phyloP scores from a whole-genome alignment of 2,888 invertebrate species.

The Phlogophora meticulosa region DNA sequence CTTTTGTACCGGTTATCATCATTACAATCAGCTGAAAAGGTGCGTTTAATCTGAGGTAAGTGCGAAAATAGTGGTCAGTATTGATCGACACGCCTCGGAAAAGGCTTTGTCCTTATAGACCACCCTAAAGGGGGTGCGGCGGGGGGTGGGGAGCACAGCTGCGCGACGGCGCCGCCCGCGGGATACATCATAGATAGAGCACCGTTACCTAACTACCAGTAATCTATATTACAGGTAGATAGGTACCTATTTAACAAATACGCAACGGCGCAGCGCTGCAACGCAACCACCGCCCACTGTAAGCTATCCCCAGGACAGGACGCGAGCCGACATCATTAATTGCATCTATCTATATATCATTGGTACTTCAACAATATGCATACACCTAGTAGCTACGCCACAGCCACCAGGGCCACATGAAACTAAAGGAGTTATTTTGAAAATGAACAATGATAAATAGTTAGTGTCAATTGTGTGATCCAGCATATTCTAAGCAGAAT shows the following conservation, averaged over 20 bases:
- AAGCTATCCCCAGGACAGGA: not conserved
- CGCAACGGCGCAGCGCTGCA: not conserved
- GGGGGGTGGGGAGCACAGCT: not conserved
- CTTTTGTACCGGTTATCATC: not conserved
- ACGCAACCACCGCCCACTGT: not conserved
- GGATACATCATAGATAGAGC: not conserved
- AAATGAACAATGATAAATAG: not conserved
- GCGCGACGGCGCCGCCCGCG: constrained; percentile 2
- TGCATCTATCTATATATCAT: constrained; percentile 20
- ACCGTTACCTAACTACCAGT: constrained; percentile 10
- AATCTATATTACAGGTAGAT: not conserved
- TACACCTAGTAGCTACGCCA: too few species aligned
- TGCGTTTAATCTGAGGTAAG: not conserved
- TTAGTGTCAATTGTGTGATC: not conserved
- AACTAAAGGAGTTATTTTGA: not conserved
- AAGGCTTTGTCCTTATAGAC: constrained; percentile 41
- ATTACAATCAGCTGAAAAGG: not conserved
- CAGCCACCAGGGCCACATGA: too few species aligned
- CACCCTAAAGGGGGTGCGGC: not conserved
- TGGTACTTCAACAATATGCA: not conserved
- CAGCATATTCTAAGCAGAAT: too few species aligned
- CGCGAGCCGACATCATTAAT: not conserved
- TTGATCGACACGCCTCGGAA: constrained; percentile 46
- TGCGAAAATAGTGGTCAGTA: constrained; percentile 22
- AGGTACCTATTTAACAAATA: not conserved